Evolutionary conservation across 1,140 invertebrate genomes (phyloP).

Genomic region (Saccostrea cuccullata): DNA sequence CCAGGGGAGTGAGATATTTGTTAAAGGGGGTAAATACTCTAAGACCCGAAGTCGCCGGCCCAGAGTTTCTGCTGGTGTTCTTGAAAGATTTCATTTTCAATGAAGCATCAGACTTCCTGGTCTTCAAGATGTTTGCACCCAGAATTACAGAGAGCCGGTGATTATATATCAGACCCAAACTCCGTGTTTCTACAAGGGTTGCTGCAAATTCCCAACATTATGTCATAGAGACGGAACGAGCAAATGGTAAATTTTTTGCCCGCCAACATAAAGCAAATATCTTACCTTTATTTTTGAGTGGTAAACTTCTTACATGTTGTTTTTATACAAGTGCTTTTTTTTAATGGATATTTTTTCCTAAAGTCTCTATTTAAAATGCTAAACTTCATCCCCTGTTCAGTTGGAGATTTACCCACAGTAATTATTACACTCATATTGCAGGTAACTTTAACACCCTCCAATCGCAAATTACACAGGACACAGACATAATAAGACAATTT

Average conservation of each 20-base stretch:
- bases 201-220: neutral
- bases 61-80: neutral
- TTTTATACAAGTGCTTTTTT: neutral
- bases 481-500: conserved; percentile 16
- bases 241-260: neutral
- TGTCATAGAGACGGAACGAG: neutral
- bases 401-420: neutral
- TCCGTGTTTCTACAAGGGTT: neutral
- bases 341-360: neutral
- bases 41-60: neutral
- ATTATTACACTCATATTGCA: conserved; percentile 11
- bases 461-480: conserved; percentile 27
- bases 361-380: neutral
- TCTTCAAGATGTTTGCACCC: conserved; percentile 36
- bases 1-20: neutral
- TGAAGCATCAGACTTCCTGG: conserved; percentile 13
- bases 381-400: neutral
- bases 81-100: conserved; percentile 11
- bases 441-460: conserved; percentile 30
- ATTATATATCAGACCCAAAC: neutral
- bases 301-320: neutral
- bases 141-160: neutral
- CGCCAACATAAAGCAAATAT: neutral
- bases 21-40: neutral
- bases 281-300: neutral